phyloP scores from a whole-genome alignment of 2,113 vertebrate species.

The Spermophilus dauricus region DNA sequence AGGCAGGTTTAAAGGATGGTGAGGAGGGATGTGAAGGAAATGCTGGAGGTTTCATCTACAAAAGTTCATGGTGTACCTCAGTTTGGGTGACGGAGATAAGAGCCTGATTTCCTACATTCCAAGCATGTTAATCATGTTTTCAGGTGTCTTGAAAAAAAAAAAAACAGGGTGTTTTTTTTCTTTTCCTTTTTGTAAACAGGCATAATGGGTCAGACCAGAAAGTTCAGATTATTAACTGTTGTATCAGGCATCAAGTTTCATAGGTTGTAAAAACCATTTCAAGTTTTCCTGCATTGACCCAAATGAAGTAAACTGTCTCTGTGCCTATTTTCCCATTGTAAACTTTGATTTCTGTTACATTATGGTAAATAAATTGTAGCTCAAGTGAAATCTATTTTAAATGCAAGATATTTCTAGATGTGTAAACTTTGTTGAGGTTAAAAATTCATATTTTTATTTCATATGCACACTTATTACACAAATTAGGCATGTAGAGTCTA shows the following conservation, averaged over 20 bases:
- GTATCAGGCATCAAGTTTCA: not conserved
- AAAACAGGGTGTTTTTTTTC: not conserved
- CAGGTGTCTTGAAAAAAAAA: not conserved
- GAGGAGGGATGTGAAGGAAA: not conserved
- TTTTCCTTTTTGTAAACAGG: not conserved
- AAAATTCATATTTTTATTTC: not conserved
- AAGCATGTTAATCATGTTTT: slow-evolving; percentile 1
- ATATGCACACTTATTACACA: not conserved
- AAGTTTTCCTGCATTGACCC: not conserved
- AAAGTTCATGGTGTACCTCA: not conserved
- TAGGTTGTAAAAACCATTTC: not conserved
- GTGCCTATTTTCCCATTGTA: not conserved
- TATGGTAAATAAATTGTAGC: not conserved
- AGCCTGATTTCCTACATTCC: not conserved
- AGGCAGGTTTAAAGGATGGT: not conserved
- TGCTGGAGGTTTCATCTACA: not conserved
- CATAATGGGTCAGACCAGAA: not conserved
- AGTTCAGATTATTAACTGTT: not conserved
- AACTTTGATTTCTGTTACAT: not conserved
- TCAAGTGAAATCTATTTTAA: slow-evolving; percentile 6
- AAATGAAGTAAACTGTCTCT: not conserved
- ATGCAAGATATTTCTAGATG: not conserved
- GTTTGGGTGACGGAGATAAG: not conserved
- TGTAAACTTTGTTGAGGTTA: not conserved
- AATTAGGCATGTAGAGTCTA: not conserved